phyloP scores from a whole-genome alignment of 2,113 vertebrate species.

The Rhabdornis inornatus region DNA sequence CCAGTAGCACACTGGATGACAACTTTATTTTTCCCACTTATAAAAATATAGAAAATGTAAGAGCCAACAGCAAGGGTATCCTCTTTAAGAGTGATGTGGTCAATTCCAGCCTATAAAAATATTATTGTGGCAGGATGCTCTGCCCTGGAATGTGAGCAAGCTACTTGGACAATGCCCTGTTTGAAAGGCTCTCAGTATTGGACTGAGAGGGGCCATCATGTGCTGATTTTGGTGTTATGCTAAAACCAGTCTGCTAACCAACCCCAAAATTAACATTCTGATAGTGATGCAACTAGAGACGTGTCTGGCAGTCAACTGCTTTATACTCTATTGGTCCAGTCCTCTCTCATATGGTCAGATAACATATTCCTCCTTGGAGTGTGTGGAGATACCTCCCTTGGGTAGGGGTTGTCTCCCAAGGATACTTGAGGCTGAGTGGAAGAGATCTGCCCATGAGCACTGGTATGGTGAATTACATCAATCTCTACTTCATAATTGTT shows the following conservation, averaged over 20 bases:
- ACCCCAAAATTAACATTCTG: background rate
- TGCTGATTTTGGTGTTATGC: background rate
- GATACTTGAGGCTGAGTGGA: background rate
- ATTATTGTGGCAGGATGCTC: background rate
- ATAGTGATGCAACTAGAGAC: accelerated
- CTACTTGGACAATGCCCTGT: background rate
- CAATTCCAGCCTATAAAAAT: background rate
- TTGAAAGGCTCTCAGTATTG: background rate
- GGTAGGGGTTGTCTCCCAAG: too few relatives aligned
- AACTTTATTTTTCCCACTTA: background rate
- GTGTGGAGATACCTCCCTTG: background rate
- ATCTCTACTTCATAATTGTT: background rate
- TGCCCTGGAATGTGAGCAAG: background rate
- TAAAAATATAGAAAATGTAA: background rate
- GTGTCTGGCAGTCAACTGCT: background rate
- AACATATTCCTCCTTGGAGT: background rate
- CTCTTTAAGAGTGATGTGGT: background rate
- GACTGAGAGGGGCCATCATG: accelerated
- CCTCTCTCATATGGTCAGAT: background rate
- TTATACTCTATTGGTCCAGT: background rate
- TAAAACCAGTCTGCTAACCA: background rate
- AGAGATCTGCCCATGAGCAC: background rate
- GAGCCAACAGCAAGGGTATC: background rate
- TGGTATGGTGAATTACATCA: background rate
- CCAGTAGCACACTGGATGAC: background rate